Percentiles rank a stretch among this genome's conserved stretches.
Evolutionary conservation across 2,113 vertebrate species (phyloP).

Genomic region (Silurus asotus): DNA sequence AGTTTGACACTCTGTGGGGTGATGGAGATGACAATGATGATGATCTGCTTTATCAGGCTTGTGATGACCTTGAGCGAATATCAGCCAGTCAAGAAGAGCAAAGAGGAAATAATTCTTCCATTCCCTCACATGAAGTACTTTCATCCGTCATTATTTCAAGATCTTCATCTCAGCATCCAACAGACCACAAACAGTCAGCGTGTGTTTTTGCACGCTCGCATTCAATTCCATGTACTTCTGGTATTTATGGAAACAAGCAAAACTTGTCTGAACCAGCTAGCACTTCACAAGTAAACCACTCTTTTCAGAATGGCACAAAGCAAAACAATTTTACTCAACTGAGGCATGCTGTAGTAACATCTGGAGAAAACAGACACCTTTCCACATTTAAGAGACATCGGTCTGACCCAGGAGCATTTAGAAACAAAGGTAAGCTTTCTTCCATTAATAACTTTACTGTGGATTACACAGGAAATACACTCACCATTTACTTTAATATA

Average conservation of each 20-base stretch:
- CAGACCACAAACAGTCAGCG: neutral
- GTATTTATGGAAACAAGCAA: neutral
- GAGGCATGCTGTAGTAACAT: slow-evolving; percentile 58
- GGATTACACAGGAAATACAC: neutral
- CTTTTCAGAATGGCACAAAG: slow-evolving; percentile 45
- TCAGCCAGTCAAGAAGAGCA: slow-evolving; percentile 69
- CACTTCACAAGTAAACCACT: slow-evolving; percentile 51
- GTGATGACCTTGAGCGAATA: slow-evolving; percentile 85
- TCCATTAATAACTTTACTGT: neutral
- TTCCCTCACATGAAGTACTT: slow-evolving; percentile 16
- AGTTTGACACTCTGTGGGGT: slow-evolving; percentile 76
- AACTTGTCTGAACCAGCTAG: slow-evolving; percentile 33
- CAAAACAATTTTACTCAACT: slow-evolving; percentile 70
- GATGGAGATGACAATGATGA: slow-evolving; percentile 75
- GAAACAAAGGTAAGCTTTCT: slow-evolving; percentile 78
- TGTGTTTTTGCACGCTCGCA: slow-evolving; percentile 34
- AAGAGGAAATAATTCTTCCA: slow-evolving; percentile 7
- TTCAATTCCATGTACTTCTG: slow-evolving; percentile 33
- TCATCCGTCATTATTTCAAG: neutral
- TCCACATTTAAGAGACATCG: slow-evolving; percentile 76
- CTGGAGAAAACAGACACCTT: slow-evolving; percentile 56
- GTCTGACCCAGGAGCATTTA: slow-evolving; percentile 71
- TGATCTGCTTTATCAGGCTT: slow-evolving; percentile 83
- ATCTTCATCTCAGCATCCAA: neutral
- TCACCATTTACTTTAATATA: neutral